These are phyloP conservation scores for Himalopsyche kuldschensis DNA, from an alignment of 2,888 invertebrate genomes.

Conservation along the genomic window DNA sequence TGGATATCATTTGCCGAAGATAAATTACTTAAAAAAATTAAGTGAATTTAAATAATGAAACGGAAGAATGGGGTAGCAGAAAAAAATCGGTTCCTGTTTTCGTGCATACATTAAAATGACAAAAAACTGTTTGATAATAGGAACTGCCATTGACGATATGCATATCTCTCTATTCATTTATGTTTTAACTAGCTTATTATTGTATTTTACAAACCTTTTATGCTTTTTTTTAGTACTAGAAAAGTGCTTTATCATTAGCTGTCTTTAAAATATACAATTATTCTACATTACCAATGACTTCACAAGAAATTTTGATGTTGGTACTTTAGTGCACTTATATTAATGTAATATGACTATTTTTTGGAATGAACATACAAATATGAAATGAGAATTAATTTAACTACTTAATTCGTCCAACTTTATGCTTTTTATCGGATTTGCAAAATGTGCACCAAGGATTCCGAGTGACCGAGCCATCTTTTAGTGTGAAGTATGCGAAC, in stretches of 20 bases:
- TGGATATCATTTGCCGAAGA: conserved; percentile 38
- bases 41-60: conserved; percentile 40
- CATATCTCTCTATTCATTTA: conserved; percentile 27
- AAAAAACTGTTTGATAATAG: conserved; percentile 9
- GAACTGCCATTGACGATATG: background rate
- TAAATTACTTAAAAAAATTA: conserved; percentile 39
- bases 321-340: no score
- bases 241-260: background rate
- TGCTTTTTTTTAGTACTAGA: conserved; percentile 1
- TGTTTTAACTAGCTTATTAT: conserved; percentile 25
- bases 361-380: no score
- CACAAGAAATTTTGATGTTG: no score
- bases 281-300: no score
- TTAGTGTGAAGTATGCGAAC: no score
- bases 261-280: no score
- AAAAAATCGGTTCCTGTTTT: conserved; percentile 31
- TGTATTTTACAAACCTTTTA: conserved; percentile 13
- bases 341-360: no score
- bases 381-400: no score
- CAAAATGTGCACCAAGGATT: no score
- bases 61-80: conserved; percentile 21
- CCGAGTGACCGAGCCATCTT: no score
- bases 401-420: no score
- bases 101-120: conserved; percentile 27
- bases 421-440: no score